A percentile compares a stretch with the other conserved stretches of the same genome.
These are phyloP conservation scores for Leucophenga montana DNA, from an alignment of 2,888 invertebrate genomes.

Conservation along the genomic window DNA sequence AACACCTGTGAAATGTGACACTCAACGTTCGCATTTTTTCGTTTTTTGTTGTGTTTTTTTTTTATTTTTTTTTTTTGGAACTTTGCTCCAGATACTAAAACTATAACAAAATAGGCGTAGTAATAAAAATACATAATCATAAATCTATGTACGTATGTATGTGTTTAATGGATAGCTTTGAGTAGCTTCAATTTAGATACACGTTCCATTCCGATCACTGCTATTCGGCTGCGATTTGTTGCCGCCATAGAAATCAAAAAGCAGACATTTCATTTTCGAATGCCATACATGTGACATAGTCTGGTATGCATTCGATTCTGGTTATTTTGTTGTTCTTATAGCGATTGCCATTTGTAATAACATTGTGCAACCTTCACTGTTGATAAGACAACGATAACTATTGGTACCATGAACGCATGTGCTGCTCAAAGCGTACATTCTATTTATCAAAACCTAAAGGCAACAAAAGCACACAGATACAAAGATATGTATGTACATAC, in stretches of 20 bases:
- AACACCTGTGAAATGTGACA: conserved; percentile 16
- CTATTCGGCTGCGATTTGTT: too few relatives aligned
- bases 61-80: neutral
- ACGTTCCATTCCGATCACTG: too few relatives aligned
- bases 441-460: too few relatives aligned
- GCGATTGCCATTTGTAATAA: neutral
- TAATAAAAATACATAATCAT: neutral
- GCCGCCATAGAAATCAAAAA: neutral
- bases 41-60: too few relatives aligned
- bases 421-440: neutral
- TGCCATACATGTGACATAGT: neutral
- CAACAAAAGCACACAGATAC: too few relatives aligned
- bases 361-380: conserved; percentile 15
- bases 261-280: neutral
- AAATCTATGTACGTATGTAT: neutral
- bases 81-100: conserved; percentile 8
- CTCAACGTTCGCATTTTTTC: neutral
- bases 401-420: neutral
- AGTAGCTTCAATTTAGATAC: too few relatives aligned
- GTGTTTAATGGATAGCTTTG: neutral
- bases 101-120: neutral
- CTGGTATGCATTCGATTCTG: neutral
- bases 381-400: neutral
- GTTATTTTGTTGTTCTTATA: too few relatives aligned
- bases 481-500: too few relatives aligned